A percentile compares a stretch with the other conserved stretches of the same genome.
Evolutionary conservation across 2,797 vertebrate genomes (phyloP).

Genomic region (Hyperoplus lanceolatus): DNA sequence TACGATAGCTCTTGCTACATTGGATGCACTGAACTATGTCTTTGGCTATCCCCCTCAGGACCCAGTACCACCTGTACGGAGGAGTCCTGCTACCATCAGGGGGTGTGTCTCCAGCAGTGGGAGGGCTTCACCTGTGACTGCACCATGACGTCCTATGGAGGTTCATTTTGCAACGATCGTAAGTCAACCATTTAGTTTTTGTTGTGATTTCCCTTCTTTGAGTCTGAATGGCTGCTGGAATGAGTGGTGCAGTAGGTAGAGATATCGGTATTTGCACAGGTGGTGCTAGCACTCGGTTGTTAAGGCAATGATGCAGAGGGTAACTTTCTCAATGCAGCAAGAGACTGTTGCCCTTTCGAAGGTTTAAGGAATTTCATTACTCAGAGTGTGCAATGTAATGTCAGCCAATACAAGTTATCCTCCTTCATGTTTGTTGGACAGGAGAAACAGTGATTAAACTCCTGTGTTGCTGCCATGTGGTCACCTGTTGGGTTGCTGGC

Average conservation of each 20-base stretch:
- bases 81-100: constrained; percentile 96
- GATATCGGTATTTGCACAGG: not conserved
- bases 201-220: not conserved
- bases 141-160: constrained; percentile 94
- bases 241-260: constrained; percentile 15
- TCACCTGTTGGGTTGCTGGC: constrained; percentile 50
- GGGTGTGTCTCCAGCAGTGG: constrained; percentile 96
- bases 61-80: constrained; percentile 96
- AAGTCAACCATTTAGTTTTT: constrained; percentile 71
- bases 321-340: not conserved
- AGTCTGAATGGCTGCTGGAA: constrained; percentile 15
- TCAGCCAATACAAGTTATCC: too few species aligned
- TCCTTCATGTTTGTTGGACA: too few species aligned
- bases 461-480: constrained; percentile 16
- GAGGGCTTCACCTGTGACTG: constrained; percentile 96
- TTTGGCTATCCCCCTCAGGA: constrained; percentile 76
- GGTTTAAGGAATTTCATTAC: not conserved
- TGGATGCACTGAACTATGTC: not conserved
- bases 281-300: not conserved
- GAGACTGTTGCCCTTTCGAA: not conserved
- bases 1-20: not conserved
- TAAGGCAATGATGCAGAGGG: too few species aligned
- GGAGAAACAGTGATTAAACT: constrained; percentile 46
- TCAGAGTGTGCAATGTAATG: not conserved
- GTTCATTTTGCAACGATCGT: constrained; percentile 95